phyloP scores from a whole-genome alignment of 2,797 vertebrate genomes.

The Periophthalmus magnuspinnatus region DNA sequence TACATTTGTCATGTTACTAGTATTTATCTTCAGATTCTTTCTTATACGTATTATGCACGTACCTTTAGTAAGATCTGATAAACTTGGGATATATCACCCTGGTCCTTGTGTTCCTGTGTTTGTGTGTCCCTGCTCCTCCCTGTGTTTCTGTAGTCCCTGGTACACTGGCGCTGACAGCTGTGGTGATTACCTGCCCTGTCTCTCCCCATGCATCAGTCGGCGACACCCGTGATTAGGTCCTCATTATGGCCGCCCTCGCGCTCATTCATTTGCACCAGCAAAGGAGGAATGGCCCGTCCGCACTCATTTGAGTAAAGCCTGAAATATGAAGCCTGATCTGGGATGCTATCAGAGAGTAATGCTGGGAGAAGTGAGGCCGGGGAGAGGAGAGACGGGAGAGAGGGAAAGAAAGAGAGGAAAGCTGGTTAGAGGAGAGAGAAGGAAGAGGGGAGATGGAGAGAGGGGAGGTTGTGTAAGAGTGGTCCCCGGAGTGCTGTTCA shows the following conservation, averaged over 20 bases:
- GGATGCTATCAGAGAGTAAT: conserved; percentile 42
- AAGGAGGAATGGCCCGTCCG: conserved; percentile 34
- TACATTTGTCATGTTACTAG: too few relatives aligned
- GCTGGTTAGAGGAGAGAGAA: too few relatives aligned
- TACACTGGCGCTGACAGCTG: conserved; percentile 53
- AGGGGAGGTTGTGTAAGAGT: conserved; percentile 21
- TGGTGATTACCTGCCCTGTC: conserved; percentile 71
- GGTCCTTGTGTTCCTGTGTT: too few relatives aligned
- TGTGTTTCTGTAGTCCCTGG: too few relatives aligned
- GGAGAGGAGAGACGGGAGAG: too few relatives aligned
- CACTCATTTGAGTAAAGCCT: conserved; percentile 42
- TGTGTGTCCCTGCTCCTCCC: too few relatives aligned
- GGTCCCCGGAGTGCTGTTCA: conserved; percentile 13
- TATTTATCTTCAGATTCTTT: too few relatives aligned
- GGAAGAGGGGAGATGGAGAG: too few relatives aligned
- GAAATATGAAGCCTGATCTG: conserved; percentile 52
- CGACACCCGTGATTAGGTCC: conserved; percentile 70
- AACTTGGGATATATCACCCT: too few relatives aligned
- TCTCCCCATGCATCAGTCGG: conserved; percentile 64
- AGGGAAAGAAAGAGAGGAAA: too few relatives aligned
- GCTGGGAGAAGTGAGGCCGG: conserved; percentile 18
- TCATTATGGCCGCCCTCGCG: conserved; percentile 59
- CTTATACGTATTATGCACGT: too few relatives aligned
- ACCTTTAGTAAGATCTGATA: too few relatives aligned
- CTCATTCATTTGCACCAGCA: conserved; percentile 56